Evolutionary conservation across 2,888 invertebrate species (phyloP).

Genomic region (Drosophila yooni): DNA sequence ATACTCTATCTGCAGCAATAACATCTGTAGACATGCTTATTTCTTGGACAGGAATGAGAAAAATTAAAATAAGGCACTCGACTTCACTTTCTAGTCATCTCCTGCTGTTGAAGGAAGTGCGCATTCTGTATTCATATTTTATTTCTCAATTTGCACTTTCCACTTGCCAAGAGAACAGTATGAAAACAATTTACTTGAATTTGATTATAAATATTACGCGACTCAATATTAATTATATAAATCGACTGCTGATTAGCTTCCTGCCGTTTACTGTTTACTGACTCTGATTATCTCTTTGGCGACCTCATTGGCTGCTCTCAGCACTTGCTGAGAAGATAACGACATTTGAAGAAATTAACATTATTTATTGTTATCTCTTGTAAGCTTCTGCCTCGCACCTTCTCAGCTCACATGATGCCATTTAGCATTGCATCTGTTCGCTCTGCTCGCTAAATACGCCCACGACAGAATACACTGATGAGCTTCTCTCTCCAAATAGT

Average conservation of each 20-base stretch:
- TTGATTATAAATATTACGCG: neutral
- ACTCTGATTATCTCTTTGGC: neutral
- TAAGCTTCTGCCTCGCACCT: neutral
- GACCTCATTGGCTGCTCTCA: neutral
- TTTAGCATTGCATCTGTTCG: neutral
- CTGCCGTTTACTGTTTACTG: too few species aligned
- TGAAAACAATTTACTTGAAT: neutral
- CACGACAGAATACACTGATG: neutral
- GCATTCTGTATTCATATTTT: neutral
- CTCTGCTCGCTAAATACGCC: neutral
- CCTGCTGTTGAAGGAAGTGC: too few species aligned
- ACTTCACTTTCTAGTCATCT: neutral
- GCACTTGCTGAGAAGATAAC: neutral
- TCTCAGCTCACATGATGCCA: neutral
- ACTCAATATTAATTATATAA: neutral
- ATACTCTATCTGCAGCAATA: too few species aligned
- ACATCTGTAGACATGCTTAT: neutral
- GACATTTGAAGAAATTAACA: neutral
- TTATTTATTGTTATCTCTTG: neutral
- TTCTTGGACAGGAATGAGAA: neutral
- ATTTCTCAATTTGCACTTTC: neutral
- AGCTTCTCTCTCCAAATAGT: neutral
- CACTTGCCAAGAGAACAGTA: neutral
- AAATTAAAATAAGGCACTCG: neutral
- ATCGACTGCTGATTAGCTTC: neutral